Base-by-base conservation (phyloP, 2,888 invertebrate genomes). In the Ischnura elegans region DNA sequence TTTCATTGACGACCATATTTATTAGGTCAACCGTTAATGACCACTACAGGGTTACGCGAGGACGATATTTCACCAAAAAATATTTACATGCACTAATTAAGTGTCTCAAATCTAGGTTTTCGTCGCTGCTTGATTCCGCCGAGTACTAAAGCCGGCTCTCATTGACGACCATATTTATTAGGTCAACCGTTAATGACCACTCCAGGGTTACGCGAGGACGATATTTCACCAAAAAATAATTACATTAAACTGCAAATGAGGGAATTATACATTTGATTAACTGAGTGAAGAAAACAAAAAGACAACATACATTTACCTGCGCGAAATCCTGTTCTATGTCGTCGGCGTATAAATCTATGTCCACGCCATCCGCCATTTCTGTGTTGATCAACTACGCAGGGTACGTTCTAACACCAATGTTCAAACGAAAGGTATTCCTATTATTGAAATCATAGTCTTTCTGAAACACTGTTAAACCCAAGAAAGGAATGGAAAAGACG, bases 261-360 rank as follows among this genome's bases (percentile, higher is more conserved):
- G 4, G 2, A 51, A 51, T 5, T 51, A 19, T 3, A 19, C 51
- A 51, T 8, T 19, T 19, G 2, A 6, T 2, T 45, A 87, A 29
- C 25, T 42, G 10, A 4, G 21, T 19, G 43, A 87, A 46, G 36
- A 43, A 46, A 87, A 95, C 76, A 76, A 16, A 76, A 76, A 76
- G 29, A 8, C 76, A 76, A 76, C 76, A 76, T 76, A 96, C 95
- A 95, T 96, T 96, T 96, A 97, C 97, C 97, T 98, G 98, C 95
- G 97, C 97, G 96, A 99, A 99, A 97, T 99, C 99, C 96, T 98
- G 98, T 96, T 99, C 99, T 96, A 99, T 98, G 97, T 99, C 99
- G 96, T 99, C 99, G 95, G 98, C 98, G 96, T 99, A 99, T 95
- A 99, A 97, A 98, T 99, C 99, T 96, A 99, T 98, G 97, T 99